Evolutionary conservation across 2,113 vertebrate genomes (phyloP).

Genomic region (Papio anubis): DNA sequence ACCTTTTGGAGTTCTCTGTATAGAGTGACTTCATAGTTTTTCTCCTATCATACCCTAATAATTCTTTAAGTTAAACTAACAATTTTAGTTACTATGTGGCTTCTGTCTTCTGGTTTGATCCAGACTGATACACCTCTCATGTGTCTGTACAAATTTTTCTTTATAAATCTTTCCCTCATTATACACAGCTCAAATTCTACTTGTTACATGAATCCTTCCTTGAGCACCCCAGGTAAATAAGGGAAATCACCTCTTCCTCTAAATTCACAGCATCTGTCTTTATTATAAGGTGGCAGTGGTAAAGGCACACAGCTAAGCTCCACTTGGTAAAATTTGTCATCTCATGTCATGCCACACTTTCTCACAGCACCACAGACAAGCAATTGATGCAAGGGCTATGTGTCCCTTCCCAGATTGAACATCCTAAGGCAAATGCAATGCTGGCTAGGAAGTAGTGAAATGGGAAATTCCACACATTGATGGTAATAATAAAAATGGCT

Average conservation of each 20-base stretch:
- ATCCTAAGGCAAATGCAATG: neutral
- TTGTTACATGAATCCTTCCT: neutral
- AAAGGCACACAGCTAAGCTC: neutral
- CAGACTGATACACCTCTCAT: neutral
- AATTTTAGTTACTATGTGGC: neutral
- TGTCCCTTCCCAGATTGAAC: neutral
- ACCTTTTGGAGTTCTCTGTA: neutral
- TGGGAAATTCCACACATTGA: neutral
- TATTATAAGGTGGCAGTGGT: neutral
- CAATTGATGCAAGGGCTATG: neutral
- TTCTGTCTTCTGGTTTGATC: neutral
- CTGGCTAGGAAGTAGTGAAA: neutral
- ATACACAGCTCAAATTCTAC: neutral
- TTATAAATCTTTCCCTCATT: neutral
- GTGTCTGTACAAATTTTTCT: neutral
- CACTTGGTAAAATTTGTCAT: neutral
- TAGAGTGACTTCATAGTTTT: neutral
- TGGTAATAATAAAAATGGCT: neutral
- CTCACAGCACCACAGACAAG: neutral
- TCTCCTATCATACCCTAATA: neutral
- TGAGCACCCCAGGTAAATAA: neutral
- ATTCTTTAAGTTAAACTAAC: neutral
- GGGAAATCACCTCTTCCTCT: neutral
- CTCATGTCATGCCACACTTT: neutral
- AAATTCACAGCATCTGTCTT: neutral